Percentiles rank a stretch among this genome's conserved stretches.
Conservation (phyloP, 2,888 invertebrate genomes). For the Andricus quercusramuli region DNA sequence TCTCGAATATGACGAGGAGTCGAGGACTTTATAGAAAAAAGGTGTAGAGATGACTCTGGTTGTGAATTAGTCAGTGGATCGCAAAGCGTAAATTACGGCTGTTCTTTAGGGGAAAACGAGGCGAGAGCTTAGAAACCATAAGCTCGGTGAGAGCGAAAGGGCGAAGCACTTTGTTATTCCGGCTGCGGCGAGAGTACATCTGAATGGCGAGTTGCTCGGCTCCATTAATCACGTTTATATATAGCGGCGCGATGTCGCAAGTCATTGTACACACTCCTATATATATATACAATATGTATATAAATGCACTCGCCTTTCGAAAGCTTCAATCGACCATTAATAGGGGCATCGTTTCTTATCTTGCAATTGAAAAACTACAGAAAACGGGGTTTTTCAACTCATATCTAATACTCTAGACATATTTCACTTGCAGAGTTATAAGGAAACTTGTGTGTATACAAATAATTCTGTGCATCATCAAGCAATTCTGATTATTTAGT, state of each 20-base stretch:
- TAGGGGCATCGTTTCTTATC: not conserved
- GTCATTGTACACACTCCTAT: slow-evolving; percentile 67
- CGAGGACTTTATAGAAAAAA: not conserved
- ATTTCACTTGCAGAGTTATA: not conserved
- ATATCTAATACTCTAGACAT: not conserved
- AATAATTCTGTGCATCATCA: not conserved
- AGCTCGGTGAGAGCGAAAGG: slow-evolving; percentile 59
- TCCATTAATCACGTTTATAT: slow-evolving; percentile 78
- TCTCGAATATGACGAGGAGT: not conserved
- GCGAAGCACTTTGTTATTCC: slow-evolving; percentile 73
- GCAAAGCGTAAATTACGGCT: slow-evolving; percentile 52
- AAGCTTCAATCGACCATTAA: not conserved
- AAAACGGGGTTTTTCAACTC: not conserved
- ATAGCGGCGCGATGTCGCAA: slow-evolving; percentile 76
- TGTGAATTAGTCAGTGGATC: slow-evolving; percentile 34
- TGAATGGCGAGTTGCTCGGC: slow-evolving; percentile 74
- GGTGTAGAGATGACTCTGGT: not conserved
- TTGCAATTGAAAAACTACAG: not conserved
- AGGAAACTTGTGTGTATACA: not conserved
- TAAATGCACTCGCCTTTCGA: slow-evolving; percentile 10
- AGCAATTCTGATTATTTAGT: too few relatives aligned
- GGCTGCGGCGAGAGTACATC: slow-evolving; percentile 71
- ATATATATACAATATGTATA: not conserved
- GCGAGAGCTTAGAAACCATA: slow-evolving; percentile 59
- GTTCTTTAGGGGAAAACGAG: slow-evolving; percentile 53